Evolutionary conservation across 2,888 invertebrate species (phyloP), one percentile per base, ranked within the genome.

Genomic region (Polydrusus tereticollis): DNA sequence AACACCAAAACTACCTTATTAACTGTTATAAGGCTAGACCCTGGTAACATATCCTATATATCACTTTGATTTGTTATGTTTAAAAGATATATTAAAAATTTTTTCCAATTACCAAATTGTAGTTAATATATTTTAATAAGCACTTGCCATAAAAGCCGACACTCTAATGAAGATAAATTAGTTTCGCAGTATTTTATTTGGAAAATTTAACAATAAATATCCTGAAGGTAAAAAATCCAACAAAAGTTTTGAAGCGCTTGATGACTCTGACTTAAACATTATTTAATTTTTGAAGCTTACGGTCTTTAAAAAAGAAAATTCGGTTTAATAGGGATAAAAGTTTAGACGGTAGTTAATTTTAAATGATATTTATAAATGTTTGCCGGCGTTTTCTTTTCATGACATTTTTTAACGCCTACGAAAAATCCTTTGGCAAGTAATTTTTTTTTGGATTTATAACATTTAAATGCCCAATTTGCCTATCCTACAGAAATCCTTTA

Each of bases 151-250:
- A 45, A 45, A 38, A 47, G 23, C n/a, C 41, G 29, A 18, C 12
- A n/a, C 4, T 5, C n/a, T 62, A 62, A 62, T 62, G 38, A 23
- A 62, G 47, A 62, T 62, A 62, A 62, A 62, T 62, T 62, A 45
- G 45, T 62, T 62, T 47, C 45, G 10, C 29, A 20, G 62, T 62
- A 29, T 62, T 62, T 62, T 23, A 62, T 45, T 47, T 10, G 33
- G 20, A 62, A 33, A 62, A 29, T 50, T 26, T 45, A 62, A 62
- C 47, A 62, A 62, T 62, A 62, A 62, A 45, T 29, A 45, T 20
- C 45, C 23, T 59, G 14, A 36, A 8, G 20, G 20, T 36, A 43
- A 59, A 59, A 45, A 45, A 10, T 20, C 20, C 12, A 0, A 14
- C n/a, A 26, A 50, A 50, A 50, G 26, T 47, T 21, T 47, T 2